A percentile compares a stretch with the other conserved stretches of the same genome.
These are phyloP conservation scores for Bursaphelenchus okinawaensis DNA, from an alignment of 2,888 invertebrate species.

Conservation along the genomic window DNA sequence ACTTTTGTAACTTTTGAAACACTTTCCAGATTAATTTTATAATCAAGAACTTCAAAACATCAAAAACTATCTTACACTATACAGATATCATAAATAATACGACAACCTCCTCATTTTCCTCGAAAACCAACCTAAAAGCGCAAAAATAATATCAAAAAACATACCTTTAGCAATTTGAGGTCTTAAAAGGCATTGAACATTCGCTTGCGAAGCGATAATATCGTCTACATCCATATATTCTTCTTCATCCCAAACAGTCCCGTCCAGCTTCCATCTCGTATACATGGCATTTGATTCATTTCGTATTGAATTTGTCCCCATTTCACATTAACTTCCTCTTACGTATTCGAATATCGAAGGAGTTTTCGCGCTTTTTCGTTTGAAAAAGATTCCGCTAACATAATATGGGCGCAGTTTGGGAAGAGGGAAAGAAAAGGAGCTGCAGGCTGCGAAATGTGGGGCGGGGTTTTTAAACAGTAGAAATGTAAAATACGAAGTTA, in stretches of 20 bases:
- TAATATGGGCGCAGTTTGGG: not conserved
- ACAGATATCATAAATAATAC: too few relatives aligned
- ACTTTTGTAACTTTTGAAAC: too few relatives aligned
- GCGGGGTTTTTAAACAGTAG: too few relatives aligned
- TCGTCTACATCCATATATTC: not conserved
- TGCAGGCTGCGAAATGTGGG: not conserved
- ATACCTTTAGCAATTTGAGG: not conserved
- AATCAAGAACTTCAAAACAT: too few relatives aligned
- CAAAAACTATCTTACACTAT: too few relatives aligned
- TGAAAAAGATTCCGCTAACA: not conserved
- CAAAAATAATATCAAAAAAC: too few relatives aligned
- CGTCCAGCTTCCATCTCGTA: not conserved
- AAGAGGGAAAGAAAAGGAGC: not conserved
- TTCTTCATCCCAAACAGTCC: not conserved
- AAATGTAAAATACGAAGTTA: too few relatives aligned
- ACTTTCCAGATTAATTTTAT: too few relatives aligned
- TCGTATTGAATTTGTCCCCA: not conserved
- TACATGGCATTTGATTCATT: not conserved
- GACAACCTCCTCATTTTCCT: too few relatives aligned
- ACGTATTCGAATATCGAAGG: too few relatives aligned
- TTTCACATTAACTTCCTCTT: not conserved
- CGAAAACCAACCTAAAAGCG: too few relatives aligned
- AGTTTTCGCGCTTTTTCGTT: too few relatives aligned
- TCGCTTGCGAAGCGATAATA: not conserved
- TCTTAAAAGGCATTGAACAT: not conserved